Conservation (phyloP, 2,113 vertebrate species). For the Noctilio leporinus region DNA sequence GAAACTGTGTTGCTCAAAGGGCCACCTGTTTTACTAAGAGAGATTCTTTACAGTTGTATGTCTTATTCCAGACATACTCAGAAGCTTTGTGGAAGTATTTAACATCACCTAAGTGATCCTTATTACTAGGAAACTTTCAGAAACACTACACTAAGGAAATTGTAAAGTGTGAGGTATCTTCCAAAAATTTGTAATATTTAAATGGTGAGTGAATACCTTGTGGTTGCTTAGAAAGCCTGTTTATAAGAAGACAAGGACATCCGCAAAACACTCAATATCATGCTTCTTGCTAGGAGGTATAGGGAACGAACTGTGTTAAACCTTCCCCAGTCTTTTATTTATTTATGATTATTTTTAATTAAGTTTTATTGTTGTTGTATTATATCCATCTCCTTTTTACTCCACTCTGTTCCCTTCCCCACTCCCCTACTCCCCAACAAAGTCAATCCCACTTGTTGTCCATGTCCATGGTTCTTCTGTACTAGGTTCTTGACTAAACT, state of each 20-base stretch:
- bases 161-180: neutral
- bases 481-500: no score
- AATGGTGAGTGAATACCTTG: neutral
- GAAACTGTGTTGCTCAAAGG: neutral
- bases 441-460: no score
- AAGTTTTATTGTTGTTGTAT: no score
- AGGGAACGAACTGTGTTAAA: neutral
- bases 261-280: neutral
- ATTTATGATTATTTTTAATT: no score
- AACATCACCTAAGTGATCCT: neutral
- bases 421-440: no score
- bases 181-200: neutral
- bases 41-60: neutral
- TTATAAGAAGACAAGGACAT: neutral
- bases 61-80: neutral
- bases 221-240: neutral
- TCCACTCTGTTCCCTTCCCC: no score
- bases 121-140: neutral
- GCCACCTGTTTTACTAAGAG: neutral
- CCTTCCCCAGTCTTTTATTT: neutral
- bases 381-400: no score
- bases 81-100: neutral
- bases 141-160: neutral
- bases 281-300: neutral
- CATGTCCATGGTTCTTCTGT: no score